phyloP scores from a whole-genome alignment of 2,113 vertebrate genomes.

The Poicephalus gulielmi region DNA sequence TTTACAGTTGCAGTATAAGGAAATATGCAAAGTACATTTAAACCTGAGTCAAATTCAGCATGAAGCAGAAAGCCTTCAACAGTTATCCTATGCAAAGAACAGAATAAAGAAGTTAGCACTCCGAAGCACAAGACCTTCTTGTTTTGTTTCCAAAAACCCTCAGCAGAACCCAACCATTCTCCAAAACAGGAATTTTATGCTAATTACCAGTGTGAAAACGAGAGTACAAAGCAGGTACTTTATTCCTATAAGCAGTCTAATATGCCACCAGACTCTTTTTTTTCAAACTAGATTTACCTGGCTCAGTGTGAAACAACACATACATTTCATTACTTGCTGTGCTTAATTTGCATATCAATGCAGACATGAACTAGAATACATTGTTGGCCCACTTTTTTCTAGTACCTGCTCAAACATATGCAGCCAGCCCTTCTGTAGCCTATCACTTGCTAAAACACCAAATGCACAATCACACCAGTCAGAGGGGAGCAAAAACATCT shows the following conservation, averaged over 20 bases:
- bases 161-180: neutral
- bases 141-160: neutral
- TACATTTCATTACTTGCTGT: neutral
- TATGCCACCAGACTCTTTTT: neutral
- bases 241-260: conserved; percentile 7
- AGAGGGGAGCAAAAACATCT: neutral
- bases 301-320: neutral
- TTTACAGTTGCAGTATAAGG: conserved; percentile 38
- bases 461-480: neutral
- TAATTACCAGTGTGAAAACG: conserved; percentile 14
- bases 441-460: neutral
- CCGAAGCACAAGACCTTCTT: neutral
- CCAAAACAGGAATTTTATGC: neutral
- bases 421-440: neutral
- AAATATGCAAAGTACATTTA: conserved; percentile 55
- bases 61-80: conserved; percentile 10
- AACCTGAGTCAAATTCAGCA: conserved; percentile 47
- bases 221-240: conserved; percentile 20
- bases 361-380: neutral
- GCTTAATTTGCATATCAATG: conserved; percentile 34
- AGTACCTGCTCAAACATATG: neutral
- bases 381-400: neutral
- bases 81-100: neutral
- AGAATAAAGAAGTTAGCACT: neutral
- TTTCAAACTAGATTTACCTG: conserved; percentile 28